Evolutionary conservation across 2,797 vertebrate genomes (phyloP), one percentile per base, ranked within the genome.

Genomic region (Pygocentrus nattereri): DNA sequence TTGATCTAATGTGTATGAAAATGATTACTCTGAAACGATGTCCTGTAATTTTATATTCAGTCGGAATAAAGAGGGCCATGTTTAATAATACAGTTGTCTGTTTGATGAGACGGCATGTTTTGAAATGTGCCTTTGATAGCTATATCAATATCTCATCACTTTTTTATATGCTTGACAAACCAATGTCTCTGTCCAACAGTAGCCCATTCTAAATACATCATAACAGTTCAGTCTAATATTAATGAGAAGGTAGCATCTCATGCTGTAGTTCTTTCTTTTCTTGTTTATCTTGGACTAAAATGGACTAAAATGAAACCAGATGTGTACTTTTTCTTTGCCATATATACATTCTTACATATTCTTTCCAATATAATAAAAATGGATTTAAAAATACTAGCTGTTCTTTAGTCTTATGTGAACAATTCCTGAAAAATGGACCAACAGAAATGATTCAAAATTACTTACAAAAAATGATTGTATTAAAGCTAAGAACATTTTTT

Each of bases 121-220:
- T 91, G 80, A 92, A 92, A 93, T 91, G 90, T 84, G 90, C 87
- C 89, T 92, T 94, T 94, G 89, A 94, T 92, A 90, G 90, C 90
- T 92, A 85, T 90, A 90, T 94, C 93, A 91, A 95, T 95, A 94
- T 81, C 91, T 92, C 92, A 93, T 93, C 91, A 91, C 91, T 92
- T 93, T 93, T 91, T 93, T 91, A 91, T 90, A 89, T 87, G 85
- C 84, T 84, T 89, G 91, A 92, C 85, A 91, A 88, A 86, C 64
- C 82, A 80, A 5, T 62, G 69, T 74, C 70, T 83, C 61, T 87
- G 54, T 72, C 78, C 47, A 67, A 85, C 88, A 25, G 85, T 87
- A 88, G 86, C 87, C 82, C 86, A 84, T 41, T 87, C 62, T 84
- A 87, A 89, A 88, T 86, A 90, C 87, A 89, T 80, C 90, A 72